Conservation (phyloP, 1,140 invertebrate genomes). For the Hyposmocoma kahamanoa region DNA sequence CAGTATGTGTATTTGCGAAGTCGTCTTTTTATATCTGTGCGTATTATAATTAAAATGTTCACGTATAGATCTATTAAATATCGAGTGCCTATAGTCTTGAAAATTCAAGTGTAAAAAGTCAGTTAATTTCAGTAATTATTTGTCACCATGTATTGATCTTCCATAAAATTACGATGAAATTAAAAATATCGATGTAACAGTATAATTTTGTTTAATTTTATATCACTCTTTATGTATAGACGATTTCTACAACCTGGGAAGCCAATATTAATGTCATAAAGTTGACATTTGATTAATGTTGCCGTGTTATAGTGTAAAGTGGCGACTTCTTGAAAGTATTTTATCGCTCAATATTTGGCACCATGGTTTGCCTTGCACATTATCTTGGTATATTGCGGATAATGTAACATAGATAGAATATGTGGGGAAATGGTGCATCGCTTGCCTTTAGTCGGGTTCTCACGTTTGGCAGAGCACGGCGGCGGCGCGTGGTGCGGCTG, state of each 20-base stretch:
- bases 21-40: conserved; percentile 62
- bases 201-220: conserved; percentile 59
- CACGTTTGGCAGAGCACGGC: conserved; percentile 36
- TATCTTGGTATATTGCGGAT: background rate
- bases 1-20: conserved; percentile 57
- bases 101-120: conserved; percentile 70
- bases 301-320: background rate
- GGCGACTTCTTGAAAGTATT: background rate
- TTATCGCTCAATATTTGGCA: background rate
- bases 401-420: conserved; percentile 13
- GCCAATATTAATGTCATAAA: too few species aligned
- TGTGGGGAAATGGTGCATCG: conserved; percentile 11
- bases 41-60: conserved; percentile 65
- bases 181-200: conserved; percentile 72
- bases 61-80: conserved; percentile 65
- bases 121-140: conserved; percentile 69
- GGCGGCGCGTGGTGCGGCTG: conserved; percentile 36
- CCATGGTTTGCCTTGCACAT: background rate
- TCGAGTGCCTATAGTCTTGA: conserved; percentile 72
- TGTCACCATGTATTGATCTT: conserved; percentile 73
- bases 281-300: too few species aligned
- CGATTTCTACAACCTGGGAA: too few species aligned
- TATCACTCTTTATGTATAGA: too few species aligned
- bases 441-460: conserved; percentile 6
- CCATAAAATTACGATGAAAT: conserved; percentile 73